phyloP scores from a whole-genome alignment of 1,140 invertebrate genomes.

The Trichonephila inaurata region DNA sequence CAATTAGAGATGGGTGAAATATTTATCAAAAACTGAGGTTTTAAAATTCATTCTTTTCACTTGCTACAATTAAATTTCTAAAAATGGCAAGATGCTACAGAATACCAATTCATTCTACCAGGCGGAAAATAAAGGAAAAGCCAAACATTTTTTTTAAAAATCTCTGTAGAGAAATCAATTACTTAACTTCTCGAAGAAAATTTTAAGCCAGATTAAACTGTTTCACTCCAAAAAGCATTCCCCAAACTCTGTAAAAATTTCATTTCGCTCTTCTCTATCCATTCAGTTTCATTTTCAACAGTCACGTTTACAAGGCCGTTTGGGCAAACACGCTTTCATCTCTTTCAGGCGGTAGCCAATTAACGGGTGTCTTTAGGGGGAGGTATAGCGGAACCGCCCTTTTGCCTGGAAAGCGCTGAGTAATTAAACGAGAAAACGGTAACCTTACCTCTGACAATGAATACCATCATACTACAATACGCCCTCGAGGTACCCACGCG shows the following conservation, averaged over 20 bases:
- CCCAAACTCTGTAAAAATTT: not conserved
- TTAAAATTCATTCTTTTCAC: too few species aligned
- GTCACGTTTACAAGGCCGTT: not conserved
- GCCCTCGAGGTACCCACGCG: conserved; percentile 14
- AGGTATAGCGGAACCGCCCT: conserved; percentile 4
- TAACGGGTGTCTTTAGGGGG: not conserved
- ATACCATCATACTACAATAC: not conserved
- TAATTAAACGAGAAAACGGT: not conserved
- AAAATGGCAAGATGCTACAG: too few species aligned
- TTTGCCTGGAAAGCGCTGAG: not conserved
- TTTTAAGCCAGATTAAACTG: too few species aligned
- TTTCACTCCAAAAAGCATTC: too few species aligned
- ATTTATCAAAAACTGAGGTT: too few species aligned
- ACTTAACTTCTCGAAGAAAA: too few species aligned
- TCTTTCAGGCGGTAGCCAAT: conserved; percentile 2
- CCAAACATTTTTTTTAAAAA: too few species aligned
- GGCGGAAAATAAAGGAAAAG: too few species aligned
- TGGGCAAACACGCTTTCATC: not conserved
- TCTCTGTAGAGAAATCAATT: too few species aligned
- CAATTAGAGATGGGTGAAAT: too few species aligned
- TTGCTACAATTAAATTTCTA: too few species aligned
- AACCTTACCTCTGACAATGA: not conserved
- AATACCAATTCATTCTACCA: too few species aligned
- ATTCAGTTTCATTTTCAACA: not conserved
- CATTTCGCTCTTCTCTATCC: not conserved